These are phyloP conservation scores for Euthynnus affinis DNA, from an alignment of 2,797 vertebrate species.

Conservation along the genomic window DNA sequence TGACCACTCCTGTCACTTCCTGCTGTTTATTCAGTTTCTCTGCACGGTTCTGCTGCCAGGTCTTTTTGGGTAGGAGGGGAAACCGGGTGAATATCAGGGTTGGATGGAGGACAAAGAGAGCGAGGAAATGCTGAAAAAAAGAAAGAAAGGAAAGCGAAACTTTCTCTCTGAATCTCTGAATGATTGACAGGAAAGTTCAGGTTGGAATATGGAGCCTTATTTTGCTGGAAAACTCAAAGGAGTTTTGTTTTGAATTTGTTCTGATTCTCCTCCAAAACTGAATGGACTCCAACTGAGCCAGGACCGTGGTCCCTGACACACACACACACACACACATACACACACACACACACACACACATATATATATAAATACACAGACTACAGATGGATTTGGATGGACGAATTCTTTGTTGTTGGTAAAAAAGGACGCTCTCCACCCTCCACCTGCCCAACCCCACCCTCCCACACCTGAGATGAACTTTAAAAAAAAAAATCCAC, in stretches of 20 bases:
- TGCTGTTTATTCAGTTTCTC: constrained; percentile 80
- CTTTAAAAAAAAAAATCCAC: constrained; percentile 24
- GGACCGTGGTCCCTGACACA: constrained; percentile 40
- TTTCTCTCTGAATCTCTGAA: constrained; percentile 20
- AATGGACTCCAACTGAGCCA: constrained; percentile 72
- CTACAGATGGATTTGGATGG: constrained; percentile 12
- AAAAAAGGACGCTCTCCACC: constrained; percentile 42
- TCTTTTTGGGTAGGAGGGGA: constrained; percentile 14
- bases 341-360: constrained; percentile 22
- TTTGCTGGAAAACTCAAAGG: constrained; percentile 48
- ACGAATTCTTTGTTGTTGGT: constrained; percentile 43
- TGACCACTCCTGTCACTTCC: constrained; percentile 77
- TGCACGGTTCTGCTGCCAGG: constrained; percentile 61
- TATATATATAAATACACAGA: constrained; percentile 3
- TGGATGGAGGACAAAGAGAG: constrained; percentile 30
- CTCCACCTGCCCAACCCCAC: constrained; percentile 3
- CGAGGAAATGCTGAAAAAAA: constrained; percentile 14
- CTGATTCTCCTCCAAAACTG: constrained; percentile 52
- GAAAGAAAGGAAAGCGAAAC: not conserved
- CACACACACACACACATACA: not conserved
- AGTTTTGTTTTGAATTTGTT: constrained; percentile 42
- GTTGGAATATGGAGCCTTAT: constrained; percentile 43
- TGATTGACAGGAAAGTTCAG: constrained; percentile 24
- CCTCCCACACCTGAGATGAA: constrained; percentile 32
- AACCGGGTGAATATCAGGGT: not conserved